Evolutionary conservation across 2,113 vertebrate species (phyloP).

Genomic region (Paramormyrops kingsleyae): DNA sequence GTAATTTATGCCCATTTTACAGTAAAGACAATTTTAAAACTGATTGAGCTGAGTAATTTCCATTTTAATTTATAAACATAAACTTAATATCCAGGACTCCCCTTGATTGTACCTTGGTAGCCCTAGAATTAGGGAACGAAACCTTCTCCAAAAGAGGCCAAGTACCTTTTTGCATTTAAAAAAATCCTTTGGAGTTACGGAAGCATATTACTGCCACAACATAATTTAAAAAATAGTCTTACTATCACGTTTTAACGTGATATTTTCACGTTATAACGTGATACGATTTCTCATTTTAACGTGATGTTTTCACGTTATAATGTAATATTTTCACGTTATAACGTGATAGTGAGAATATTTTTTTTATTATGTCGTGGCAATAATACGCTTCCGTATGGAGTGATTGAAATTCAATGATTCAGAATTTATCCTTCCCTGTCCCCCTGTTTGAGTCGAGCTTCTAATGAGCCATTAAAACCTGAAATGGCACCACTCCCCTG

Average conservation of each 20-base stretch:
- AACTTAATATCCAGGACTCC: not conserved
- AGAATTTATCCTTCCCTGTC: not conserved
- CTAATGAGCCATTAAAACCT: slow-evolving; percentile 27
- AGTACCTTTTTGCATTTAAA: not conserved
- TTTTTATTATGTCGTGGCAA: not conserved
- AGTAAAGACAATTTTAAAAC: not conserved
- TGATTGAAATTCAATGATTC: not conserved
- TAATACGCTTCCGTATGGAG: not conserved
- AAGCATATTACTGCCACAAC: too few relatives aligned
- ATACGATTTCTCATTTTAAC: too few relatives aligned
- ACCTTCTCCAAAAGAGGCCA: not conserved
- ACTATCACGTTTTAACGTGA: too few relatives aligned
- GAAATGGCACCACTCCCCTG: not conserved
- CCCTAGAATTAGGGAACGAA: not conserved
- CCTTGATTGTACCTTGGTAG: not conserved
- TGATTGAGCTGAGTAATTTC: not conserved
- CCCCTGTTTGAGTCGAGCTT: not conserved
- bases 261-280: too few relatives aligned
- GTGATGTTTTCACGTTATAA: too few relatives aligned
- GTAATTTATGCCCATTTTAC: not conserved
- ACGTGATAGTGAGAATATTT: too few relatives aligned
- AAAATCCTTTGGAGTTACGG: too few relatives aligned
- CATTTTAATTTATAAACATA: not conserved
- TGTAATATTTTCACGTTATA: too few relatives aligned
- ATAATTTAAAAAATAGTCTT: too few relatives aligned